These are phyloP conservation scores for Myotis pilosus DNA, from an alignment of 2,797 vertebrate genomes.

Conservation along the genomic window DNA sequence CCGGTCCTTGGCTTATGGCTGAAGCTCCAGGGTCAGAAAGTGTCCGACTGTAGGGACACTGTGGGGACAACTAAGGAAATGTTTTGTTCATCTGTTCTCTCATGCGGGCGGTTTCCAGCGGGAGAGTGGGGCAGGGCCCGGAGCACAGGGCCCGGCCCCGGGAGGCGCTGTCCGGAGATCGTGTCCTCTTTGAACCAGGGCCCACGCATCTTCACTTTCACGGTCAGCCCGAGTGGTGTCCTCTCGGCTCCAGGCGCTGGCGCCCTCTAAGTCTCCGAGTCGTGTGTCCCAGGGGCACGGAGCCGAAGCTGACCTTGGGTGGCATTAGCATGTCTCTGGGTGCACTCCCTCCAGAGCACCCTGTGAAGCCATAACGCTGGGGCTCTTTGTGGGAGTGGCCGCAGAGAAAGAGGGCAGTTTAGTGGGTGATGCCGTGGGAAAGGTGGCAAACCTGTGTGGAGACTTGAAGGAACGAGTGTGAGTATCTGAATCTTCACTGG, in stretches of 20 bases:
- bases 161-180: rapidly evolving
- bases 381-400: not conserved
- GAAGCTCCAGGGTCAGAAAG: not conserved
- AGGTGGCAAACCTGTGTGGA: not conserved
- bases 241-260: rapidly evolving
- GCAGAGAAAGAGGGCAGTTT: not conserved
- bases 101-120: not conserved
- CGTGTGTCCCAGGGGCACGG: not conserved
- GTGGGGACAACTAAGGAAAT: not conserved
- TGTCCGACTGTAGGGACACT: not conserved
- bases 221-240: not conserved
- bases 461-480: rapidly evolving
- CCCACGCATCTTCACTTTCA: rapidly evolving
- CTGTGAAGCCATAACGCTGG: too few species aligned
- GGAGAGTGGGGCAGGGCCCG: not conserved
- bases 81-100: not conserved
- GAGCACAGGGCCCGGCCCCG: too few species aligned
- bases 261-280: not conserved
- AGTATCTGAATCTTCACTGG: rapidly evolving
- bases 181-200: too few species aligned
- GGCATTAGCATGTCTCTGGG: not conserved
- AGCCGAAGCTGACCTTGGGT: not conserved
- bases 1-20: not conserved
- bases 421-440: not conserved
- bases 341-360: not conserved